Base-by-base conservation (phyloP, 1,140 invertebrate species). In the Aricia agestis region DNA sequence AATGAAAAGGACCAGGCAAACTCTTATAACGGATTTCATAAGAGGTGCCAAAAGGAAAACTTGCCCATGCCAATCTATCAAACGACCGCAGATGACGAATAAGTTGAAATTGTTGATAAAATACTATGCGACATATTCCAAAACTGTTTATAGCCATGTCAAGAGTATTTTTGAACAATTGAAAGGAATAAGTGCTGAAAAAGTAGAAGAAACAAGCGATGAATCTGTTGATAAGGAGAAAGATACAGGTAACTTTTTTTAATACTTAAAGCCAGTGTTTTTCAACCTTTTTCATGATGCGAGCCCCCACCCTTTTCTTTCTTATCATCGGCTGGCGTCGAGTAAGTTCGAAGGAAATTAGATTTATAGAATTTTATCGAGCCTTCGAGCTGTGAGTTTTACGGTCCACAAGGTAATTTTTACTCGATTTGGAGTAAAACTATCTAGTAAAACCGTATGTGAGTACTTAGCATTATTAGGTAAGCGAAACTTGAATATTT, bases 1-100 rank as follows among this genome's bases (percentile, higher is more conserved):
- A 42, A 86, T 89, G 65, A 75, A 72, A 31, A 83, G 81, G 73
- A 15, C 61, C 6, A 76, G 73, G 74, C 84, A 88, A 61, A 79
- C 76, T 7, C 17, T 71, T 0, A 85, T 90, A 52, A 85, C 80
- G 0, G 85, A 89, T 31, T 90, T 67, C 83, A 88, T 69, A 76
- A 52, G 45, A 15, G 11, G 11, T 73, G 69, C 66, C 19, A 32
- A 78, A 77, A 31, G 70, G 59, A 59, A 73, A 25, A 13, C 32
- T 57, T 83, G 79, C 72, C 72, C 73, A 31, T 90, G 87, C 68
- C 78, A 66, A 36, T 61, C 76, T 42, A 78, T 75, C 61, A 76
- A 74, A n/a, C 75, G 78, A 70, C 84, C 78, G 9, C 82, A 59
- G 19, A 74, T 87, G 36, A 74, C 85, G 3, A 88, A 87, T 66